Percentiles rank a stretch among this genome's conserved stretches.
Evolutionary conservation across 2,888 invertebrate species (phyloP).

Genomic region (Drosophila anomalata): DNA sequence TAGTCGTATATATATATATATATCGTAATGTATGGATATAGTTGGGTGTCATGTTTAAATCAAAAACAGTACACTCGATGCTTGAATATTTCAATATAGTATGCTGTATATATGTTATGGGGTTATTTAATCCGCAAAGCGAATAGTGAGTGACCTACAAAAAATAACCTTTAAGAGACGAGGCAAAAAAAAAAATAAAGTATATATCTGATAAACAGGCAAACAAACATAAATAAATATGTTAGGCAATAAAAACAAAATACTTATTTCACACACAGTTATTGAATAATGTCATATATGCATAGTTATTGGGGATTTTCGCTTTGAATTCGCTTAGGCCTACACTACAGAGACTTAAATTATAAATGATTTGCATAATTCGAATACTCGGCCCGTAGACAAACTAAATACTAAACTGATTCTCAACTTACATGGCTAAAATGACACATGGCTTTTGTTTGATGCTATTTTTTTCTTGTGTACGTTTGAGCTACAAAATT

Average conservation of each 20-base stretch:
- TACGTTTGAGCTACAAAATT: slow-evolving; percentile 57
- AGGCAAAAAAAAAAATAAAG: not conserved
- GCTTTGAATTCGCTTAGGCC: slow-evolving; percentile 52
- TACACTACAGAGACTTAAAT: slow-evolving; percentile 53
- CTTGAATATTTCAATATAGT: slow-evolving; percentile 55
- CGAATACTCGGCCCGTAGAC: slow-evolving; percentile 57
- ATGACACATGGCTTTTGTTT: slow-evolving; percentile 64
- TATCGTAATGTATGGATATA: slow-evolving; percentile 18
- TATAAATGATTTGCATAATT: slow-evolving; percentile 66
- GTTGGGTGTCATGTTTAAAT: slow-evolving; percentile 15
- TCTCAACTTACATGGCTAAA: slow-evolving; percentile 62
- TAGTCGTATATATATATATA: slow-evolving; percentile 37
- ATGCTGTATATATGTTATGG: slow-evolving; percentile 43
- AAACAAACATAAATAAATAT: slow-evolving; percentile 37
- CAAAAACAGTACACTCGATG: slow-evolving; percentile 40
- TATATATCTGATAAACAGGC: slow-evolving; percentile 17
- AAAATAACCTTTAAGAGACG: not conserved
- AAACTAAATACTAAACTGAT: slow-evolving; percentile 35
- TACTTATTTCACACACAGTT: slow-evolving; percentile 38
- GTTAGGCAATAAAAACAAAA: slow-evolving; percentile 46
- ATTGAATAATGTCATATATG: slow-evolving; percentile 36
- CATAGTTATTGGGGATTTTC: slow-evolving; percentile 11
- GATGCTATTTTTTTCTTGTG: slow-evolving; percentile 38
- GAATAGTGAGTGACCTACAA: slow-evolving; percentile 5
- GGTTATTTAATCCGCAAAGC: slow-evolving; percentile 31